Evolutionary conservation across 1,140 invertebrate species (phyloP), one percentile per base, ranked within the genome.

Genomic region (Parasteatoda tepidariorum): DNA sequence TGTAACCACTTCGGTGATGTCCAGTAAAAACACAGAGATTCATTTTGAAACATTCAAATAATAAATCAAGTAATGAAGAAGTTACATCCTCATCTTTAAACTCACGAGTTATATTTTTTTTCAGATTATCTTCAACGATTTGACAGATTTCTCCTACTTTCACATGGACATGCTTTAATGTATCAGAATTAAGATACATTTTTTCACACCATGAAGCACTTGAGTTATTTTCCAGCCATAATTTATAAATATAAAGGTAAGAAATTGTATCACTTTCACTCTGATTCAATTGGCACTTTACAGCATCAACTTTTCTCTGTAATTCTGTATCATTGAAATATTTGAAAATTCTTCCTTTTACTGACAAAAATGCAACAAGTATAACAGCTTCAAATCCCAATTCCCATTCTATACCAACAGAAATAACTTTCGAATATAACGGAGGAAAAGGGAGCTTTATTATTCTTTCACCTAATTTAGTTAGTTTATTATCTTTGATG

Each of bases 1-100:
- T n/a, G 38, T 74, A 83, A 7, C 81, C 81, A 41, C 81, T 74
- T 67, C 31, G 54, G 34, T 73, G 74, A 55, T 83, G 81, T 18
- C 81, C 81, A 38, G 81, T 64, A 30, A 38, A 83, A 31, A 83
- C 70, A 55, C 81, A 74, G 2, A 83, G 38, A 74, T 83, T 83
- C 7, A 74, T 70, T 34, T 64, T 15, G 34, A 74, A 74, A 30
- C 81, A 83, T 33, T 74, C 57, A 67, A 83, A 83, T n/a, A 83
- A 9, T 28, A 83, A 66, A 62, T 82, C 78, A 38, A 48, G 11
- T 7, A 18, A 7, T n/a, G 54, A 59, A 5, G 76, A 4, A 57
- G n/a, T 24, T 41, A 33, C 33, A 6, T 62, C 31, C 11, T 18
- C 9, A 61, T 66, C 38, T 30, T 28, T 54, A 79, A 57, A 79